Percentiles rank a stretch among this genome's conserved stretches.
Evolutionary conservation across 2,113 vertebrate species (phyloP).

Genomic region (Misgurnus anguillicaudatus): DNA sequence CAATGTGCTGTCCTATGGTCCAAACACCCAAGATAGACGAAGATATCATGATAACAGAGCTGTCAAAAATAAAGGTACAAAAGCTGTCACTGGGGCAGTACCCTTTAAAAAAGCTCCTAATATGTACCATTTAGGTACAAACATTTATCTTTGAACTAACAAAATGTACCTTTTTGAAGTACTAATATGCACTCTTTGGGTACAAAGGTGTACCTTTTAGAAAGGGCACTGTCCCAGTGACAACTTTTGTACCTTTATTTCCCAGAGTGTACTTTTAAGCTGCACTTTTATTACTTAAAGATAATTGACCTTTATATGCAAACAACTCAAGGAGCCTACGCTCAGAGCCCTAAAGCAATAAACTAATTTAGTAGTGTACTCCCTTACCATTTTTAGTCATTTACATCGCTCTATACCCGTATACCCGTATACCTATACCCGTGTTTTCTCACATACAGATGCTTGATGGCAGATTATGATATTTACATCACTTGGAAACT

Average conservation of each 20-base stretch:
- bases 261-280: no score
- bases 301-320: conserved; percentile 14
- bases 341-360: conserved; percentile 13
- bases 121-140: no score
- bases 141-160: no score
- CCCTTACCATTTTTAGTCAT: conserved; percentile 2
- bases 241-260: no score
- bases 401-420: not conserved
- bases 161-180: no score
- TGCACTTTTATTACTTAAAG: not conserved
- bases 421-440: not conserved
- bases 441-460: not conserved
- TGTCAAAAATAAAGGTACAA: no score
- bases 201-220: no score
- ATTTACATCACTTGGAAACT: not conserved
- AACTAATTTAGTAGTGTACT: not conserved
- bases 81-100: no score
- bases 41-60: not conserved
- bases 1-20: not conserved
- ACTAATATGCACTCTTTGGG: no score
- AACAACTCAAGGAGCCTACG: not conserved
- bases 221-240: no score
- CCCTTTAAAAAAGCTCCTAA: no score
- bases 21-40: not conserved
- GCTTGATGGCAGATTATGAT: not conserved